Evolutionary conservation across 2,797 vertebrate genomes (phyloP), one percentile per base, ranked within the genome.

Genomic region (Tokudaia tokunoshimensis): DNA sequence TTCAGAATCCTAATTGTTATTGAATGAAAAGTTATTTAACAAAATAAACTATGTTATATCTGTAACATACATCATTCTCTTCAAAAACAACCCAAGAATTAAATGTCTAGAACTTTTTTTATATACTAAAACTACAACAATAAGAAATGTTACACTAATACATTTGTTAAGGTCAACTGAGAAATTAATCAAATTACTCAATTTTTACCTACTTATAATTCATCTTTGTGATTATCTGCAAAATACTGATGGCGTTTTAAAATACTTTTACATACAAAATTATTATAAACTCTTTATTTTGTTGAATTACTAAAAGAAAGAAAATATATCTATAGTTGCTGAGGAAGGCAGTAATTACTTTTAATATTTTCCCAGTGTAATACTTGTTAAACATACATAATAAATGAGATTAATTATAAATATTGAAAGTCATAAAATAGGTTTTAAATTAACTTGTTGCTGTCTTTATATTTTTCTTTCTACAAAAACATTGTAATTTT

Each of bases 111-210:
- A 78, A 88, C 90, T 96, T 85, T 55, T 26, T 94, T 97, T 59
- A 92, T 94, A 82, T 94, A 94, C 85, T 81, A 79, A 97, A 96
- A 97, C 63, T 96, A 67, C 47, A 94, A 74, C 19, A 75, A 52
- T 87, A 95, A 63, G 41, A 94, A 92, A 96, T 93, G 0, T 91
- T 97, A 96, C 83, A 97, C 88, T 96, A 94, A 96, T 89, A 41
- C 31, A 90, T 76, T 97, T 85, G 78, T 97, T 82, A 95, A 97
- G 95, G 95, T 94, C 97, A 98, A 92, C 34, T n/a, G 80, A 95
- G 97, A 97, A 97, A 80, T 97, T 98, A 98, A 96, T 98, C 94
- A 96, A 96, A 83, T 92, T 94, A 97, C 90, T 94, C 75, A 98
- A 92, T 96, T 84, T 97, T 95, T 20, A 96, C 19, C 6, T 96